Evolutionary conservation across 2,113 vertebrate species (phyloP).

Genomic region (Mormyrus iriodes): DNA sequence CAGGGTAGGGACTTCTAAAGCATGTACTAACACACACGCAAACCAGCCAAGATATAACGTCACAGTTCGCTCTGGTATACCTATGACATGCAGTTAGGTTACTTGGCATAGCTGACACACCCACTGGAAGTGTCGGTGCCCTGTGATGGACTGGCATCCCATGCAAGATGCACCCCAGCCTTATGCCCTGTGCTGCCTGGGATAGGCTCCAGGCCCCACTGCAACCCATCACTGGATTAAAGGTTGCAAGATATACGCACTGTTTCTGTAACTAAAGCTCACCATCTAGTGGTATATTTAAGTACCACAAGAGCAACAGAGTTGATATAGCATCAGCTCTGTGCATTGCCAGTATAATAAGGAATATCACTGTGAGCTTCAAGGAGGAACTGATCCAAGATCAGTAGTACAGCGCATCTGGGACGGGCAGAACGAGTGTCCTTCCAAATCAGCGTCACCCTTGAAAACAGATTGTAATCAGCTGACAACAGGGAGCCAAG

Average conservation of each 20-base stretch:
- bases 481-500: neutral
- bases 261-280: neutral
- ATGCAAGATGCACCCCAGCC: neutral
- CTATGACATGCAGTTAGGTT: neutral
- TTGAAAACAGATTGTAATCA: neutral
- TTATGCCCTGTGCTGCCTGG: neutral
- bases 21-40: neutral
- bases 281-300: slow-evolving; percentile 1
- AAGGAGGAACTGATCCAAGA: neutral
- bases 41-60: neutral
- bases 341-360: neutral
- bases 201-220: neutral
- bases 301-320: neutral
- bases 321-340: neutral
- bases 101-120: neutral
- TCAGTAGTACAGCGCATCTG: neutral
- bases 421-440: neutral
- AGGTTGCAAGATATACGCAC: neutral
- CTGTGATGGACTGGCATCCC: neutral
- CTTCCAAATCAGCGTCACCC: neutral
- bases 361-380: neutral
- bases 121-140: neutral
- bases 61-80: neutral
- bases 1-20: neutral
- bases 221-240: neutral